A percentile compares a stretch with the other conserved stretches of the same genome.
These are phyloP conservation scores for Alethe castanea DNA, from an alignment of 2,113 vertebrate genomes.

Conservation along the genomic window DNA sequence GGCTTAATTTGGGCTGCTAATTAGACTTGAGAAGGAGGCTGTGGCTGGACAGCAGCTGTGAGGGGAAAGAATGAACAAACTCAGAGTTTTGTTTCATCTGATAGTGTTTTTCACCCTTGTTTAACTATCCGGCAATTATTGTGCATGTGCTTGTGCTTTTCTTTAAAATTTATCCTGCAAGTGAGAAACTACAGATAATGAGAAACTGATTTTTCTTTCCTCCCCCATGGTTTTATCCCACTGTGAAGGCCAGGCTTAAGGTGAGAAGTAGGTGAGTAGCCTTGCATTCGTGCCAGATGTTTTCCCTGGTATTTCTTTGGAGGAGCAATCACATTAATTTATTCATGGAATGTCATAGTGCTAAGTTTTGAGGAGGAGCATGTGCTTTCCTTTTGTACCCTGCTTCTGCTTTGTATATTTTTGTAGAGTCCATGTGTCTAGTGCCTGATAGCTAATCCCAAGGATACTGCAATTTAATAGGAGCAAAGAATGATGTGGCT, in stretches of 20 bases:
- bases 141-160: background rate
- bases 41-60: background rate
- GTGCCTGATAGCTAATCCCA: slow-evolving; percentile 65
- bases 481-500: slow-evolving; percentile 44
- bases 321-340: slow-evolving; percentile 48
- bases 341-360: slow-evolving; percentile 20
- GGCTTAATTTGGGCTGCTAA: background rate
- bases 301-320: slow-evolving; percentile 51
- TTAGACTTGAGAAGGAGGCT: slow-evolving; percentile 5
- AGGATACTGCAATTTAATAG: slow-evolving; percentile 63
- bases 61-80: background rate
- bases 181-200: background rate
- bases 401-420: slow-evolving; percentile 57
- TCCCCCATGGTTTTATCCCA: background rate
- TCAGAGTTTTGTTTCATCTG: background rate
- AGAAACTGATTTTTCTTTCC: background rate
- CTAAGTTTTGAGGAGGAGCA: slow-evolving; percentile 23
- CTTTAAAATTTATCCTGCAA: background rate
- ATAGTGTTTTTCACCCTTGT: background rate
- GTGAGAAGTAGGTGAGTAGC: background rate
- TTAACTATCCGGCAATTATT: background rate
- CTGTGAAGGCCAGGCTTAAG: background rate
- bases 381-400: slow-evolving; percentile 46
- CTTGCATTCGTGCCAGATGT: slow-evolving; percentile 34
- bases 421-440: slow-evolving; percentile 47